Evolutionary conservation across 92 coral and sea anemone genomes (phyloP), one percentile per base, ranked within the genome.

Genomic region (Pocillopora meandrina): DNA sequence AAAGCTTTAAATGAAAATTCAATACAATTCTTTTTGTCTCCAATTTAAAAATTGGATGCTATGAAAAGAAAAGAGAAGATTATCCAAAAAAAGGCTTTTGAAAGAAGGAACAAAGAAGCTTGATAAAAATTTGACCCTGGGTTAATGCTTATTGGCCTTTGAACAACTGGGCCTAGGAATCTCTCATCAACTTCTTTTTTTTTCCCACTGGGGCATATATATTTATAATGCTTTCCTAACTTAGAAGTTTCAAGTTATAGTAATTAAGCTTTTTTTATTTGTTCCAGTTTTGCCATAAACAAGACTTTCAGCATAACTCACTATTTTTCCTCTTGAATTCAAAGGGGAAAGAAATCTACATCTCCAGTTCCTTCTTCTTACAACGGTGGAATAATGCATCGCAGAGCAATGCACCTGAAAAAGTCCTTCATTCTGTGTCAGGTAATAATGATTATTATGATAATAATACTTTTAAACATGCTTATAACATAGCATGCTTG

Each of bases 181-280:
- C 26, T 23, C 26, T 23, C 26, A 23, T 23, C 26, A 23, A 23
- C 26, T 23, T 23, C 26, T 23, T 23, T 23, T 23, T 23, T 23
- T 23, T 23, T 23, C 26, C 26, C 26, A 23, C 26, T 23, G 26
- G 26, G 26, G 26, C 20, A 9, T 18, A 78, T 62, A 78, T 65
- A 21, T 60, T 62, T 78, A 78, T 59, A 75, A 75, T 65, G 72
- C 82, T 3, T 59, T 78, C 42, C 82, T 78, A 47, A 72, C 82
- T 20, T 36, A 34, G 36, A 78, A 78, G 61, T 78, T 78, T 61
- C 58, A 33, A 47, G 64, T 19, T 33, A 78, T 78, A 72, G 82
- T n/a, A n/a, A n/a, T n/a, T 78, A 47, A 78, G 82, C 62, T 64
- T 64, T 34, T 34, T 36, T 62, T 9, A 20, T 34, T 33, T 19